Evolutionary conservation across 2,888 invertebrate species (phyloP).

Genomic region (Onthophagus sagittarius): DNA sequence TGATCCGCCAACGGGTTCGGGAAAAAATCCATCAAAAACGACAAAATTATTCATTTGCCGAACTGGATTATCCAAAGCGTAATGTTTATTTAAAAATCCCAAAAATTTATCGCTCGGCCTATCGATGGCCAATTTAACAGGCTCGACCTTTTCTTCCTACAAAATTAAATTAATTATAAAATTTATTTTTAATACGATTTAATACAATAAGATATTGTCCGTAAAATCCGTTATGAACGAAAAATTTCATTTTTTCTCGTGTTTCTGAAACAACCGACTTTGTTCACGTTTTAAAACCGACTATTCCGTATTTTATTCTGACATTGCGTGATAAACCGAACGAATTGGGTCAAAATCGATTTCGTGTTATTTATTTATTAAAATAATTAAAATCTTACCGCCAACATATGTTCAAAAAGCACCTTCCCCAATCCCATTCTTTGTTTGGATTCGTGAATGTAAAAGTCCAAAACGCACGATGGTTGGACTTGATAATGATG

Average conservation of each 20-base stretch:
- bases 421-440: conserved; percentile 79
- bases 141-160: conserved; percentile 64
- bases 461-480: conserved; percentile 91
- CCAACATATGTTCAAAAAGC: conserved; percentile 86
- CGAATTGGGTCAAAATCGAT: neutral
- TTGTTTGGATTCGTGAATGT: conserved; percentile 78
- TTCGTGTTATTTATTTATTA: neutral
- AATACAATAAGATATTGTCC: conserved; percentile 11
- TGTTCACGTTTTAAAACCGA: neutral
- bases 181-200: conserved; percentile 4
- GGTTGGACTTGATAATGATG: conserved; percentile 75
- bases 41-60: conserved; percentile 88
- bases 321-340: conserved; percentile 2
- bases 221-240: conserved; percentile 18
- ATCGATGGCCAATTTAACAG: conserved; percentile 83
- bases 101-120: conserved; percentile 87
- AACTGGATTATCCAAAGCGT: conserved; percentile 60
- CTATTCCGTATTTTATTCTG: neutral
- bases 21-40: conserved; percentile 78
- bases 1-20: conserved; percentile 22
- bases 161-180: conserved; percentile 14
- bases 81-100: conserved; percentile 81
- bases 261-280: neutral
- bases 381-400: conserved; percentile 52
- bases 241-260: conserved; percentile 14